phyloP scores from a whole-genome alignment of 2,113 vertebrate species.

The Apteryx mantelli region DNA sequence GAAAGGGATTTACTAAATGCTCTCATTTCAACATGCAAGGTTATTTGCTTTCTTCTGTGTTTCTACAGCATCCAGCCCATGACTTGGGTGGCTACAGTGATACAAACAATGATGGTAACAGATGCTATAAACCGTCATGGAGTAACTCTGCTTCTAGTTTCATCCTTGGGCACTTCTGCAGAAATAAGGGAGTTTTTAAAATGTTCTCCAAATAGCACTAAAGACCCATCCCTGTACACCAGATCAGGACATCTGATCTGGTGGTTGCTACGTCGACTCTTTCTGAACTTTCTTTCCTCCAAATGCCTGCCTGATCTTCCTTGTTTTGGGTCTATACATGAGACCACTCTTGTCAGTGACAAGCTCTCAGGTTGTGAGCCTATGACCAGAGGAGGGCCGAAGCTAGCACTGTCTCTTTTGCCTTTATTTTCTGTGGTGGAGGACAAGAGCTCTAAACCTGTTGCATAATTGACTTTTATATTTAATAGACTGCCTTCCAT shows the following conservation, averaged over 20 bases:
- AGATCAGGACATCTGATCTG: neutral
- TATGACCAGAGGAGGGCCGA: neutral
- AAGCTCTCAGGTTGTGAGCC: neutral
- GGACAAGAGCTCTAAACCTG: neutral
- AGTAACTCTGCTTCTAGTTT: too few species aligned
- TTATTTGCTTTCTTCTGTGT: neutral
- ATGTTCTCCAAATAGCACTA: neutral
- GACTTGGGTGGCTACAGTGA: neutral
- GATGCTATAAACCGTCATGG: neutral
- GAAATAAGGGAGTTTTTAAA: neutral
- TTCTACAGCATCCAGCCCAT: neutral
- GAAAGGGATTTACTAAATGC: too few species aligned
- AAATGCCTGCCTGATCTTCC: neutral
- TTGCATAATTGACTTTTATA: slow-evolving; percentile 40
- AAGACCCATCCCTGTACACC: neutral
- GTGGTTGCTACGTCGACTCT: neutral
- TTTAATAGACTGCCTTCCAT: slow-evolving; percentile 28
- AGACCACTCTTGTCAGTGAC: neutral
- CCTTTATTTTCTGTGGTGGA: neutral
- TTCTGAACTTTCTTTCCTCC: neutral
- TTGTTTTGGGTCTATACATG: neutral
- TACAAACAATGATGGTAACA: neutral
- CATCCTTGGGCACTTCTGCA: too few species aligned
- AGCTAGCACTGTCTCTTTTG: neutral
- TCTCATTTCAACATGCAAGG: neutral